Conservation (phyloP, 2,888 invertebrate genomes). For the Clitarchus hookeri region DNA sequence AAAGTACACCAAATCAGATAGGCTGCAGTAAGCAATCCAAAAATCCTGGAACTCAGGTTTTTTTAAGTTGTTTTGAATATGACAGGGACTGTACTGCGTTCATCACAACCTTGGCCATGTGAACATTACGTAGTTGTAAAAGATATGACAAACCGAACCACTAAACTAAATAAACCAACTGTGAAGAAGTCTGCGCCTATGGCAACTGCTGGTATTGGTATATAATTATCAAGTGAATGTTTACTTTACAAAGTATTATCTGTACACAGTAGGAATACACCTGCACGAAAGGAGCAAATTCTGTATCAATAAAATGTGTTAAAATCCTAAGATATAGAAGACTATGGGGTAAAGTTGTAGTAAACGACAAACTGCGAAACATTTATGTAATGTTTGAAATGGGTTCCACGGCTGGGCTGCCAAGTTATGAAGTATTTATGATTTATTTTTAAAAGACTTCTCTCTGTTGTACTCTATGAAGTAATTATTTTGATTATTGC, state of each 20-base stretch:
- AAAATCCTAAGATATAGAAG: neutral
- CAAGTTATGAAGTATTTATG: no score
- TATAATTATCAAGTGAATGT: neutral
- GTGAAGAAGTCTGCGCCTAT: neutral
- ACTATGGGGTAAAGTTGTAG: no score
- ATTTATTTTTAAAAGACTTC: no score
- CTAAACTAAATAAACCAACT: neutral
- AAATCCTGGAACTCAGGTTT: neutral
- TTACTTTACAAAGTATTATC: neutral
- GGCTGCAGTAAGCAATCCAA: neutral
- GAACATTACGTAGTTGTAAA: neutral
- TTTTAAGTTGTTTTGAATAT: neutral
- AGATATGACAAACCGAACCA: neutral
- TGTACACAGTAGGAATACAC: neutral
- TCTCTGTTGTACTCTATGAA: no score
- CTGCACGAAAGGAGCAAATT: neutral
- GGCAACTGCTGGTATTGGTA: neutral
- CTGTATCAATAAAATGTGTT: neutral
- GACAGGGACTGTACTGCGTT: neutral
- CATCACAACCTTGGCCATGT: conserved; percentile 2
- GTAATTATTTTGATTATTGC: no score
- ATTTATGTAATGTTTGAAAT: no score
- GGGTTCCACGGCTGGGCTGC: no score
- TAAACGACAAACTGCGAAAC: no score
- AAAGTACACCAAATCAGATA: neutral